Base-by-base conservation (phyloP, 2,797 vertebrate species). In the Acridotheres tristis region DNA sequence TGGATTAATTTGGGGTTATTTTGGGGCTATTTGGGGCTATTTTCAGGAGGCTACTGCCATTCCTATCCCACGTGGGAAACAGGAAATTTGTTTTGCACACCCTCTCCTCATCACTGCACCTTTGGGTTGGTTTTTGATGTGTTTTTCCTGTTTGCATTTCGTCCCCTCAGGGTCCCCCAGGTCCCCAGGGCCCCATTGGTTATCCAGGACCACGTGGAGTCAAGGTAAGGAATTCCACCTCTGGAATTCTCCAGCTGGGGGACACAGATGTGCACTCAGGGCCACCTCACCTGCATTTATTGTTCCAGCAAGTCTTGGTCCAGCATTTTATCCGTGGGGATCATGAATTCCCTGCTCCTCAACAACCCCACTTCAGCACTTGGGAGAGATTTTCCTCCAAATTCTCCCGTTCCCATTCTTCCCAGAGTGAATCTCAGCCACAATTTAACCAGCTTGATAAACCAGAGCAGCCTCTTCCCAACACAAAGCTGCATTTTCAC, bases 171-270 rank as follows among this genome's bases (percentile, higher is more conserved):
- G 99, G 99, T 88, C 99, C 99, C 3, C 90, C 98, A 21, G 99
- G 99, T 59, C 98, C 99, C 92, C 99, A 99, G 98, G 99, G 99
- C 90, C 99, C 99, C n/a, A 98, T 99, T 1, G 99, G 99, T 87
- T 99, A 99, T 76, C 99, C 99, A 13, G 99, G 99, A 16, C 97
- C 99, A 10, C 98, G 99, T 13, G 99, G 99, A 63, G 99, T 99
- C 66, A 99, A 99, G 99, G 99, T 99, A 95, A 98, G 98, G 57
- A 7, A 10, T n/a, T 68, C 42, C 1, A 0, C 3, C 40, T 0
- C 68, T 83, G 80, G 58, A 16, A 9, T 14, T n/a, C 38, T 66
- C 57, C 40, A 66, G 48, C 42, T 25, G 29, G 7, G 9, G 61
- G 62, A 30, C 27, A 53, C 48, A 27, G 19, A 21, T 58, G 36